Conservation (phyloP, 2,797 vertebrate genomes). For the Poecilia picta region DNA sequence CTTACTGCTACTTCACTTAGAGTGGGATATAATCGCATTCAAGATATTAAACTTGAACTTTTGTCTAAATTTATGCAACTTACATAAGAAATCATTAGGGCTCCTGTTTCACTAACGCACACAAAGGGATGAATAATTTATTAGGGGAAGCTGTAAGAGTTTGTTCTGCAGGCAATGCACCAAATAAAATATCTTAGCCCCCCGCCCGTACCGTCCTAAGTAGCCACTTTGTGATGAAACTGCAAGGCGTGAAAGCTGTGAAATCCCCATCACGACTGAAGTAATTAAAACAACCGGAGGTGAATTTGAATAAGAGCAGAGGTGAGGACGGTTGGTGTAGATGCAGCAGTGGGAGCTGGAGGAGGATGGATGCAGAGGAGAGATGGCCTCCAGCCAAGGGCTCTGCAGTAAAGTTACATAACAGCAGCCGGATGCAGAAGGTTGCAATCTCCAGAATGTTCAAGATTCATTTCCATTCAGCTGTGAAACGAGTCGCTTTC, state of each 20-base stretch:
- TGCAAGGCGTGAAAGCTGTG: background rate
- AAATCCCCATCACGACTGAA: background rate
- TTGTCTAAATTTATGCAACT: background rate
- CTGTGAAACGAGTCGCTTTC: slow-evolving; percentile 11
- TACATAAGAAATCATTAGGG: background rate
- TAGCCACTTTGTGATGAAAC: background rate
- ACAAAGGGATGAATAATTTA: background rate
- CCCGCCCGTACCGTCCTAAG: background rate
- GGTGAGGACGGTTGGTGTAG: slow-evolving; percentile 26
- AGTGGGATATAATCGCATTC: background rate
- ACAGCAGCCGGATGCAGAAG: slow-evolving; percentile 64
- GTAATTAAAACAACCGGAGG: slow-evolving; percentile 6
- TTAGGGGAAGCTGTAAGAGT: slow-evolving; percentile 1
- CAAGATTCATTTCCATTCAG: slow-evolving; percentile 35
- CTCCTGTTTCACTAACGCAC: slow-evolving; percentile 14
- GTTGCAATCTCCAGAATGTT: slow-evolving; percentile 25
- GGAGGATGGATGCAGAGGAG: slow-evolving; percentile 62
- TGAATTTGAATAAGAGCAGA: slow-evolving; percentile 19
- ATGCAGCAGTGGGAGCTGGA: slow-evolving; percentile 40
- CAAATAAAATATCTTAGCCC: slow-evolving; percentile 14
- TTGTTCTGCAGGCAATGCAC: slow-evolving; percentile 11
- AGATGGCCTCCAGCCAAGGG: slow-evolving; percentile 73
- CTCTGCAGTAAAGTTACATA: slow-evolving; percentile 78
- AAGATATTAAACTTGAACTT: background rate
- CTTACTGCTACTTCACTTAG: background rate